These are phyloP conservation scores for Nilaparvata lugens DNA, from an alignment of 1,140 invertebrate genomes.

Conservation along the genomic window DNA sequence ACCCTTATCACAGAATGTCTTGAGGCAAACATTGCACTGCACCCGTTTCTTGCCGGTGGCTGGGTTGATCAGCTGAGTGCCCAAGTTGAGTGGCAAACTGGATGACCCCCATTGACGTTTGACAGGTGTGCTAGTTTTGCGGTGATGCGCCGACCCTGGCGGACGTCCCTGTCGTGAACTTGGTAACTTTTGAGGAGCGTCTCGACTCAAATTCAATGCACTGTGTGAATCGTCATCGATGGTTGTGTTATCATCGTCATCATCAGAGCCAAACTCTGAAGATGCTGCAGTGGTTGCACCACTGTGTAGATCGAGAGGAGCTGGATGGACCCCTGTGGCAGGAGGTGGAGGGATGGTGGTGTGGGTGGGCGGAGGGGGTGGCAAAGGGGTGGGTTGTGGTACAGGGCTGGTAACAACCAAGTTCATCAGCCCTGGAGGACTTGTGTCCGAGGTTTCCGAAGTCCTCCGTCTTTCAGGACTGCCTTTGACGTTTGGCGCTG, in stretches of 20 bases:
- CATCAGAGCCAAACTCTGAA: conserved; percentile 48
- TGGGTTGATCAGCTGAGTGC: conserved; percentile 84
- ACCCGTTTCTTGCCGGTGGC: conserved; percentile 92
- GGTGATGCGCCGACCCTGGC: conserved; percentile 32
- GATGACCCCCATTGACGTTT: conserved; percentile 78
- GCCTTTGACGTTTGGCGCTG: conserved; percentile 32
- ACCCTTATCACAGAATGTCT: conserved; percentile 99
- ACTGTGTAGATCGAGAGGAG: conserved; percentile 33
- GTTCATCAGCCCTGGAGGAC: conserved; percentile 46
- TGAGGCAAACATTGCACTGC: conserved; percentile 95
- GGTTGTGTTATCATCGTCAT: conserved; percentile 56
- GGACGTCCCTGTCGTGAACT: conserved; percentile 15
- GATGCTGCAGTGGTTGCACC: conserved; percentile 30
- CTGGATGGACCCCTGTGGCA: conserved; percentile 25
- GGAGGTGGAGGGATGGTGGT: conserved; percentile 33
- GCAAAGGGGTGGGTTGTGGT: conserved; percentile 27
- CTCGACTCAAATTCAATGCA: conserved; percentile 57
- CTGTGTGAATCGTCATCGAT: conserved; percentile 49
- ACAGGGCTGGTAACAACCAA: conserved; percentile 39
- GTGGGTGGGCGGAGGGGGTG: conserved; percentile 17
- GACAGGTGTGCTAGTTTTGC: conserved; percentile 77
- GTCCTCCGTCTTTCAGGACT: conserved; percentile 39
- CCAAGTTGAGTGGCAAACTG: conserved; percentile 71
- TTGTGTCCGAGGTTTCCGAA: conserved; percentile 39
- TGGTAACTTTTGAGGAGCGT: conserved; percentile 25